Evolutionary conservation across 2,113 vertebrate species (phyloP).

Genomic region (Sebastes schlegelii): DNA sequence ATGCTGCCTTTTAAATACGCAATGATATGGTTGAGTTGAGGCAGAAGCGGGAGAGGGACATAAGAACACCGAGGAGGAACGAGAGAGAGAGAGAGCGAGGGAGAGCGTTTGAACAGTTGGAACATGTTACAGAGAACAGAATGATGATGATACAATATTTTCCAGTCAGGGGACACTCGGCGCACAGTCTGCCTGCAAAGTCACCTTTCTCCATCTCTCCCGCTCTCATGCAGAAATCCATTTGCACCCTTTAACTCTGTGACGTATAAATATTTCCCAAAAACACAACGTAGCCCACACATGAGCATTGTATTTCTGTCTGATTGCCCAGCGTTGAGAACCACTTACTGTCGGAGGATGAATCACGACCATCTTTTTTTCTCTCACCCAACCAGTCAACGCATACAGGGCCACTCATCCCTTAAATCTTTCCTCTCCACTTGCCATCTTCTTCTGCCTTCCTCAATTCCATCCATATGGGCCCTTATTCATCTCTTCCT

Average conservation of each 20-base stretch:
- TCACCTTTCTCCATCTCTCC: constrained; percentile 63
- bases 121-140: constrained; percentile 68
- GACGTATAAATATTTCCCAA: constrained; percentile 57
- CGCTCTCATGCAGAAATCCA: constrained; percentile 57
- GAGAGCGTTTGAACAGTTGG: constrained; percentile 21
- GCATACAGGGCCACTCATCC: constrained; percentile 58
- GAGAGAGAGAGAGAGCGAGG: not conserved
- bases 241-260: constrained; percentile 66
- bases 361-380: constrained; percentile 60
- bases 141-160: constrained; percentile 72
- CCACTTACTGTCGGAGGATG: constrained; percentile 66
- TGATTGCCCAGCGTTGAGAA: constrained; percentile 51
- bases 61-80: not conserved
- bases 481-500: constrained; percentile 62
- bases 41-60: constrained; percentile 36
- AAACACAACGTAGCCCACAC: constrained; percentile 35
- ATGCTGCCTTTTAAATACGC: constrained; percentile 58
- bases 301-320: constrained; percentile 49
- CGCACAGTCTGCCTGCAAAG: constrained; percentile 53
- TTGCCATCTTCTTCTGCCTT: constrained; percentile 41
- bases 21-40: constrained; percentile 65
- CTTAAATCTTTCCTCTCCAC: constrained; percentile 63
- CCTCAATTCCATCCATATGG: constrained; percentile 36
- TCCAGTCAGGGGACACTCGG: constrained; percentile 61
- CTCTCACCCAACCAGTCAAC: constrained; percentile 54